These are phyloP conservation scores for Alaudala cheleensis DNA, from an alignment of 2,113 vertebrate genomes.

Conservation along the genomic window DNA sequence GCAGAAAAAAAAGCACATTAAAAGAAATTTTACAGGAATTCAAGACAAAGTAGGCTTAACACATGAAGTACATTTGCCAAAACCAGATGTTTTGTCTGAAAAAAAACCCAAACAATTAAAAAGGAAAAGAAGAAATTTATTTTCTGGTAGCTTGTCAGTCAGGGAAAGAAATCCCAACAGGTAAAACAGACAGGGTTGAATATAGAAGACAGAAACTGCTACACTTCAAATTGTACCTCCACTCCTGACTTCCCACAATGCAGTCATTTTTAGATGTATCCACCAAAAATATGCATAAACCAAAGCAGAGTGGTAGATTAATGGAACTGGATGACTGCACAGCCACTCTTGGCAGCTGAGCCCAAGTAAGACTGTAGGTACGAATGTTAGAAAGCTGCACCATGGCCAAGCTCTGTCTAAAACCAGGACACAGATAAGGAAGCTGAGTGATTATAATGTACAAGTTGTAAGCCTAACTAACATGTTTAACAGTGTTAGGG, in stretches of 20 bases:
- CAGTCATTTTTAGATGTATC: neutral
- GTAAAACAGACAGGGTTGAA: neutral
- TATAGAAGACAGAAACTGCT: neutral
- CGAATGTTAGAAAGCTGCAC: neutral
- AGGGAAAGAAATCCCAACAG: neutral
- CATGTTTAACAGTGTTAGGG: accelerated
- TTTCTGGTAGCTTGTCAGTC: neutral
- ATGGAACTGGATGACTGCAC: neutral
- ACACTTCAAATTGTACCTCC: neutral
- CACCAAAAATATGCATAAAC: neutral
- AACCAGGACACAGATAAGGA: neutral
- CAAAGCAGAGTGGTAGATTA: neutral
- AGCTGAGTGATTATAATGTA: neutral
- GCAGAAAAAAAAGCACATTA: neutral
- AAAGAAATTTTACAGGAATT: neutral
- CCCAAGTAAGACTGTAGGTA: neutral
- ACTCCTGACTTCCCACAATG: neutral
- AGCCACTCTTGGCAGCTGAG: neutral
- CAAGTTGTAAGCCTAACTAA: neutral
- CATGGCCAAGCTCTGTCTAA: neutral
- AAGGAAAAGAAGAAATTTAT: neutral
- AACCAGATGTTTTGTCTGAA: neutral
- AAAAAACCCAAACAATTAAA: neutral
- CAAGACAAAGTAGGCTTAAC: neutral
- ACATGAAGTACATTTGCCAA: neutral